These are phyloP conservation scores for Leucopsar rothschildi DNA, from an alignment of 2,113 vertebrate species.

Conservation along the genomic window DNA sequence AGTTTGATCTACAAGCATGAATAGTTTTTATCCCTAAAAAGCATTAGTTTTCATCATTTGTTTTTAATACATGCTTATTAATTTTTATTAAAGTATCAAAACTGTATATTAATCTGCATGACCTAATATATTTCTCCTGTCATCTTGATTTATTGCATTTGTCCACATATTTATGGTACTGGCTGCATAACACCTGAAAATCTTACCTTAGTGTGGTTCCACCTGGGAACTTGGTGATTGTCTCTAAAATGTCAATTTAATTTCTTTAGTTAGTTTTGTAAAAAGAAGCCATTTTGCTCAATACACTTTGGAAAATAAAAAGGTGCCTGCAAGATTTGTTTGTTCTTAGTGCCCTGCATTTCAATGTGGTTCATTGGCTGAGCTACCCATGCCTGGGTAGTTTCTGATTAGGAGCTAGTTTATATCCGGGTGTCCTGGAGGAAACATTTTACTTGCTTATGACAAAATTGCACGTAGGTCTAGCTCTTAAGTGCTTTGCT, in stretches of 20 bases:
- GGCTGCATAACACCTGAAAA: not conserved
- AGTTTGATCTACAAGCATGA: not conserved
- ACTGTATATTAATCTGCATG: not conserved
- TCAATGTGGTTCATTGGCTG: not conserved
- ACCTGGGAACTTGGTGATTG: not conserved
- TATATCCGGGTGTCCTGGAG: not conserved
- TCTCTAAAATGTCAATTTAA: not conserved
- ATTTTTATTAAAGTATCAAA: not conserved
- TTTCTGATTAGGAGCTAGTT: not conserved
- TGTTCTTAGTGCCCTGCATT: not conserved
- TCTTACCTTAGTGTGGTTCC: not conserved
- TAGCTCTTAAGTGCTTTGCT: not conserved
- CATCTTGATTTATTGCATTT: not conserved
- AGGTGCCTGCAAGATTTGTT: not conserved
- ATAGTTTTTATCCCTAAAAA: not conserved
- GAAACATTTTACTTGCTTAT: not conserved
- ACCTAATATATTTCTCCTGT: not conserved
- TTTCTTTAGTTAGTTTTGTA: not conserved
- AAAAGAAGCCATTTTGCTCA: not conserved
- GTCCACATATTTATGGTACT: not conserved
- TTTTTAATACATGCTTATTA: not conserved
- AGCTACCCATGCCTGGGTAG: not conserved
- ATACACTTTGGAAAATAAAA: not conserved
- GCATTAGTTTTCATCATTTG: not conserved
- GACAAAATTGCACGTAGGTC: not conserved